A percentile compares a stretch with the other conserved stretches of the same genome.
Conservation (phyloP, 2,113 vertebrate species). For the Aptenodytes patagonicus region DNA sequence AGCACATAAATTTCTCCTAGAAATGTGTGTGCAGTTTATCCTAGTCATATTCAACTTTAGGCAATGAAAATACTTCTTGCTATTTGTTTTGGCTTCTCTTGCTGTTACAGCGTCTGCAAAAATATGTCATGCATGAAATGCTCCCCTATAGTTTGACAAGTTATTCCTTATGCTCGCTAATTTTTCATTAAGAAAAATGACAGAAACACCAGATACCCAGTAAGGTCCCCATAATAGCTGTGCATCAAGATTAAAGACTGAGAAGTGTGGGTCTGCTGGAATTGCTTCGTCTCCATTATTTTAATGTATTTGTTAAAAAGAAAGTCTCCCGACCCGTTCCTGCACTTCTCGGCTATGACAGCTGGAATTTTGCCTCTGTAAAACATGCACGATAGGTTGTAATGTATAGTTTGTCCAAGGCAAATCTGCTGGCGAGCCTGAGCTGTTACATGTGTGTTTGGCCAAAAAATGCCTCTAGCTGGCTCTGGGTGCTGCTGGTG, state of each 20-base stretch:
- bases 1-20: conserved; percentile 23
- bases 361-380: conserved; percentile 25
- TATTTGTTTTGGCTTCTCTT: conserved; percentile 43
- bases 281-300: neutral
- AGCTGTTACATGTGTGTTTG: rapidly evolving
- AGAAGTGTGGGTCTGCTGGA: neutral
- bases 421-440: neutral
- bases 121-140: conserved; percentile 3
- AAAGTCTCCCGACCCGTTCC: neutral
- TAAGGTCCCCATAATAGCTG: neutral
- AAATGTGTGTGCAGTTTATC: conserved; percentile 42
- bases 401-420: neutral
- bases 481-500: neutral
- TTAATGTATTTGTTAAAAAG: neutral
- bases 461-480: neutral
- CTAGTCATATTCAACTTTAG: conserved; percentile 1
- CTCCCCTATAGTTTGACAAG: conserved; percentile 38
- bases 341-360: neutral
- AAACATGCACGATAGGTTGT: neutral
- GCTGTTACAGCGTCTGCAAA: conserved; percentile 48
- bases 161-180: conserved; percentile 36
- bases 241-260: neutral
- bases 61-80: conserved; percentile 27
- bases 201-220: neutral
- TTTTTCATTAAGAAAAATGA: conserved; percentile 68